Base-by-base conservation (phyloP, 2,797 vertebrate species). In the Tragopan temminckii region DNA sequence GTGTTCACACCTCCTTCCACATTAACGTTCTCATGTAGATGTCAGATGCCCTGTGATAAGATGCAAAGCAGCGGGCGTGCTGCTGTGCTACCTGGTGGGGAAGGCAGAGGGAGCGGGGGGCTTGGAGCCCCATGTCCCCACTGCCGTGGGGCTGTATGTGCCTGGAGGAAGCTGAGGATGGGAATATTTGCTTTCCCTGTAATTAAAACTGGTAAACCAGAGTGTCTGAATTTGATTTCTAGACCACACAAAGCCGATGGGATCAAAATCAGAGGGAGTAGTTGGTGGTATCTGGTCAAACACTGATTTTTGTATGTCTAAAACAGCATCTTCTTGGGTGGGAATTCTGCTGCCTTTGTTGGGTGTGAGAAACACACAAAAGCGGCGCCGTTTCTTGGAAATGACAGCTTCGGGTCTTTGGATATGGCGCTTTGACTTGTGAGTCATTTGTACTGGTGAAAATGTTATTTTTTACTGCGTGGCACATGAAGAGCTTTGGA, bases 1-100 rank as follows among this genome's bases (percentile, higher is more conserved):
- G 66, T 0, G 4, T 63, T 86, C 70, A 2, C 67, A 46, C 36
- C 89, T 82, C 67, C 52, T 19, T 48, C 71, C 45, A 9, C 40
- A 0, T 6, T 1, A 13, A 24, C 1, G 25, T 45, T n/a, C 2
- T 1, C 3, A 0, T 17, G 20, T 11, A 4, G 46, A 3, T 9
- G 55, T n/a, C 66, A 19, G 16, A 0, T 33, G 31, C 53, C 19
- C 31, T 20, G 53, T 2, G 29, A 11, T 31, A 4, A 25, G 23
- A 25, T 58, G 76, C 85, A 58, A 57, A 79, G 46, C 2, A 0
- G 5, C 16, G 40, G n/a, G 38, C 17, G 3, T 4, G 1, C 27
- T 11, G 3, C 55, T 24, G n/a, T 29, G 42, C 38, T 20, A 3
- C 5, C 59, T 27, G 21, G 1, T 12, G 14, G 5, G 8, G 15